Evolutionary conservation across 1,140 invertebrate genomes (phyloP).

Genomic region (Vollenhovia emeryi): DNA sequence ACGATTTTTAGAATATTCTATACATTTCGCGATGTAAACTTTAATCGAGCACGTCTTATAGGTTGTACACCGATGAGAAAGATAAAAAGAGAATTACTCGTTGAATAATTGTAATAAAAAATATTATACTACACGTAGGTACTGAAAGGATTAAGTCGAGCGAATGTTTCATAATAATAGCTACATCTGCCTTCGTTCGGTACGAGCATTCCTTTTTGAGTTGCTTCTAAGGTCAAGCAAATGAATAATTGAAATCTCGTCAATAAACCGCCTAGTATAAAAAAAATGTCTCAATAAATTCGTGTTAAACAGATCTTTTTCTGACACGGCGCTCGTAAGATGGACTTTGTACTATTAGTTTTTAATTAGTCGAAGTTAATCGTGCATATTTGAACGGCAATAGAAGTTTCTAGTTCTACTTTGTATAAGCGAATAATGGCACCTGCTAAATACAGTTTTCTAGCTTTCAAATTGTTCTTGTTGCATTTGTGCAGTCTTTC

Average conservation of each 20-base stretch:
- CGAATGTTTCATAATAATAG: not conserved
- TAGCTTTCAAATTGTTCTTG: not conserved
- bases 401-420: constrained; percentile 20
- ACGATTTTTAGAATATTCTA: not conserved
- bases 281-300: constrained; percentile 6
- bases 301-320: constrained; percentile 21
- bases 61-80: not conserved
- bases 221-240: constrained; percentile 38
- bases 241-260: constrained; percentile 18
- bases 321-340: not conserved
- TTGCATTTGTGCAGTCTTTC: not conserved
- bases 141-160: constrained; percentile 5
- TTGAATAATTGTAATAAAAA: not conserved
- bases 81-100: not conserved
- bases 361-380: constrained; percentile 41
- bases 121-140: not conserved
- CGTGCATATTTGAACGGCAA: not conserved
- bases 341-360: constrained; percentile 37
- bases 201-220: constrained; percentile 28
- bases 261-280: constrained; percentile 22
- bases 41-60: not conserved
- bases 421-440: constrained; percentile 1
- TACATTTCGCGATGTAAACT: not conserved
- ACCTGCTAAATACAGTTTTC: not conserved
- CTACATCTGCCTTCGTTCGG: constrained; percentile 22